Conservation (phyloP, 2,797 vertebrate genomes). For the Sparidentex hasta region DNA sequence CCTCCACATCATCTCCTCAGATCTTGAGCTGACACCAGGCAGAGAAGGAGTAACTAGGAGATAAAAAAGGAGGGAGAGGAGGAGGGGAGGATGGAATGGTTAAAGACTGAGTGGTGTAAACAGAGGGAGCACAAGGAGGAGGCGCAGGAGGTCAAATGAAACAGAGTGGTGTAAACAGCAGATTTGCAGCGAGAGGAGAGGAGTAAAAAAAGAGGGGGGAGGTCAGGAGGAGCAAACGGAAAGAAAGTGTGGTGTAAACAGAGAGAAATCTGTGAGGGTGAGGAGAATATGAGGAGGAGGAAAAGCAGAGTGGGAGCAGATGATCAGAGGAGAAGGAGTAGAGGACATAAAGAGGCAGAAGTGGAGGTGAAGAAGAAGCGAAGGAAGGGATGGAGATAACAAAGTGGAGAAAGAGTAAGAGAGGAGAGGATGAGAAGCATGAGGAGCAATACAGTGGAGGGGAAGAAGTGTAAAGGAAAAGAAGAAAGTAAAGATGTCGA, state of each 20-base stretch:
- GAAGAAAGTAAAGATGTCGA: too few species aligned
- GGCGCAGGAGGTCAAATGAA: slow-evolving; percentile 17
- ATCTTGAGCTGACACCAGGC: neutral
- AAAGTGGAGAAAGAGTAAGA: neutral
- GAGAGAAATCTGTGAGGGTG: neutral
- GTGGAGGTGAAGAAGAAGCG: neutral
- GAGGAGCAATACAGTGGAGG: neutral
- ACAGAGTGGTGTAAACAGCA: slow-evolving; percentile 4
- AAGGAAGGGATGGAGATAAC: neutral
- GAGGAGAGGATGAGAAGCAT: neutral
- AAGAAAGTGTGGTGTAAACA: neutral
- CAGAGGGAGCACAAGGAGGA: neutral
- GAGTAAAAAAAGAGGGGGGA: neutral
- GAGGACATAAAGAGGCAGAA: neutral
- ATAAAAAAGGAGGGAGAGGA: neutral
- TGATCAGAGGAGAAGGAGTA: neutral
- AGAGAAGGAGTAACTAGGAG: too few species aligned
- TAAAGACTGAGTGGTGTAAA: neutral
- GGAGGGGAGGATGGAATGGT: neutral
- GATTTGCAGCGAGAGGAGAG: neutral
- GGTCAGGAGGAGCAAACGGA: neutral
- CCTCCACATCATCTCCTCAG: neutral
- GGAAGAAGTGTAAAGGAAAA: neutral
- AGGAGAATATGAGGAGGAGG: neutral
- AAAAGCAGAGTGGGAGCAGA: neutral